phyloP scores from a whole-genome alignment of 30 jellyfish, hydroid and myxozoan species.

The Chrysaora quinquecirrha region DNA sequence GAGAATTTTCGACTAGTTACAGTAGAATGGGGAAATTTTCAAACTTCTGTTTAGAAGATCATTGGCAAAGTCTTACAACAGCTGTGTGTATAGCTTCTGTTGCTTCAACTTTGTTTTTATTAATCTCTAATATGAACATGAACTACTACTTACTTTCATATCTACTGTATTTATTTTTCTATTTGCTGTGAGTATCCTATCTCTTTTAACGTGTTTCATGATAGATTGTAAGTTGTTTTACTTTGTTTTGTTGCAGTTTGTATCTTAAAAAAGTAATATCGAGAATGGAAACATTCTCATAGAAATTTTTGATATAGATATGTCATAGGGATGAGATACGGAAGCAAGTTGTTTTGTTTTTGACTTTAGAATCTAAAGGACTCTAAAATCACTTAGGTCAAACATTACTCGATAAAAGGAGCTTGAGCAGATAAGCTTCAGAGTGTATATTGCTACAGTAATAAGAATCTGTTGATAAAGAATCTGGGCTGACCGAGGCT shows the following conservation, averaged over 20 bases:
- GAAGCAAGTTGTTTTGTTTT: background rate
- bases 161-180: background rate
- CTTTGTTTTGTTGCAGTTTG: background rate
- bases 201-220: background rate
- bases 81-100: background rate
- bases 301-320: background rate
- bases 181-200: background rate
- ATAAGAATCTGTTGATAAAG: background rate
- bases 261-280: background rate
- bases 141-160: background rate
- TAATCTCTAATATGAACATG: background rate
- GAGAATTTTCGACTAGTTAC: background rate
- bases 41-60: background rate
- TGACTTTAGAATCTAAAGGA: background rate
- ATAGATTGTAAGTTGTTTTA: background rate
- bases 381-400: background rate
- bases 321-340: background rate
- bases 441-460: background rate
- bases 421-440: background rate
- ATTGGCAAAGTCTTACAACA: background rate
- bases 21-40: background rate
- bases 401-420: background rate
- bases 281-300: background rate
- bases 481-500: background rate
- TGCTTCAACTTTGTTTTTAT: background rate